phyloP scores from a whole-genome alignment of 2,888 invertebrate genomes.

The Xanthostigma xanthostigma region DNA sequence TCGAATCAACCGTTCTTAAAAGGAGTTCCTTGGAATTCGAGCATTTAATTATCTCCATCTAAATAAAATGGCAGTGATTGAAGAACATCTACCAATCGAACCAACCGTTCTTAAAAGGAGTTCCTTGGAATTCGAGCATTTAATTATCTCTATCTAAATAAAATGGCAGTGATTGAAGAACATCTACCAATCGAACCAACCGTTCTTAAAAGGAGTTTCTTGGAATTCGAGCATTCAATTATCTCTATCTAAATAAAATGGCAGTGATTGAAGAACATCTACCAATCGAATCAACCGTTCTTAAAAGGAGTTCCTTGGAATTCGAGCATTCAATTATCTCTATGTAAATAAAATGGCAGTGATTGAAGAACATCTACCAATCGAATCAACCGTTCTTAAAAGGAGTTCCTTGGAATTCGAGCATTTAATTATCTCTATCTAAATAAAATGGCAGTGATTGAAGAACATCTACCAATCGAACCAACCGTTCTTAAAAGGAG shows the following conservation, averaged over 20 bases:
- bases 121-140: constrained; percentile 12
- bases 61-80: background rate
- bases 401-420: too few relatives aligned
- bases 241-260: constrained; percentile 7
- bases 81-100: background rate
- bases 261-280: background rate
- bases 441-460: too few relatives aligned
- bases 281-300: background rate
- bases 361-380: too few relatives aligned
- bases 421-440: too few relatives aligned
- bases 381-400: too few relatives aligned
- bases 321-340: too few relatives aligned
- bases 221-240: constrained; percentile 14
- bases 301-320: too few relatives aligned
- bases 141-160: constrained; percentile 11
- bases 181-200: background rate
- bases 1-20: background rate
- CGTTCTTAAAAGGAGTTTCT: too few relatives aligned
- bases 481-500: too few relatives aligned
- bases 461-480: too few relatives aligned
- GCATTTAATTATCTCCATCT: constrained; percentile 14
- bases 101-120: background rate
- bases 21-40: constrained; percentile 8
- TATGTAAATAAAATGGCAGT: too few relatives aligned
- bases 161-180: background rate